Evolutionary conservation across 2,888 invertebrate genomes (phyloP), one percentile per base, ranked within the genome.

Genomic region (Elmis aenea): DNA sequence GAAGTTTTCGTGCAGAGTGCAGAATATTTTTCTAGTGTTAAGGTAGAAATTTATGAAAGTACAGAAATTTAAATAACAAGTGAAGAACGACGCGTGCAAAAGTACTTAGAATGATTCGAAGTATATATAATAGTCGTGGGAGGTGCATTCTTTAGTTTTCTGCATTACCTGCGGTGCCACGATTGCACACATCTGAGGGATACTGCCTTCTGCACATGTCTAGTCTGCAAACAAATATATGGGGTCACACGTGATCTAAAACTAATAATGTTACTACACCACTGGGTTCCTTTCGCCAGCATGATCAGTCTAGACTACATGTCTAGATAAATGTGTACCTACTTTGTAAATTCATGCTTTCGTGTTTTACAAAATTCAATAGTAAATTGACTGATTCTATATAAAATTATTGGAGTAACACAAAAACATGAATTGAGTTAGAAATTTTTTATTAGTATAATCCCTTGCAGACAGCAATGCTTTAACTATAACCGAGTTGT

Each of bases 141-240:
- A 30, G 23, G 38, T 42, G 42, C 42, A 29, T 34, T 29, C 10
- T 41, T 12, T 33, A 26, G 14, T 30, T 24, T 32, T 31, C 33
- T 45, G 50, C 56, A 81, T n/a, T 90, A 93, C 93, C 93, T 89
- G 93, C 93, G 61, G 93, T 93, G 78, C 93, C 93, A 79, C 92
- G 85, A 85, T 93, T 93, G 85, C 93, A 93, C 75, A 85, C 84
- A 75, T 90, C 91, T 79, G 85, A 86, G 71, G 87, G 85, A 78
- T 83, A 86, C 76, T 89, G 85, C 78, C 92, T 83, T 77, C 93
- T 85, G 86, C 93, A 93, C 92, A 93, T 93, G 86, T 93, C 93
- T 83, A 93, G 88, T 88, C 92, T 92, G 90, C 72, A 88, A 87
- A 59, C 41, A 62, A 58, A 62, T 52, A 58, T 41, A 54, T 57